Evolutionary conservation across 2,113 vertebrate genomes (phyloP).

Genomic region (Prochilodus magdalenae): DNA sequence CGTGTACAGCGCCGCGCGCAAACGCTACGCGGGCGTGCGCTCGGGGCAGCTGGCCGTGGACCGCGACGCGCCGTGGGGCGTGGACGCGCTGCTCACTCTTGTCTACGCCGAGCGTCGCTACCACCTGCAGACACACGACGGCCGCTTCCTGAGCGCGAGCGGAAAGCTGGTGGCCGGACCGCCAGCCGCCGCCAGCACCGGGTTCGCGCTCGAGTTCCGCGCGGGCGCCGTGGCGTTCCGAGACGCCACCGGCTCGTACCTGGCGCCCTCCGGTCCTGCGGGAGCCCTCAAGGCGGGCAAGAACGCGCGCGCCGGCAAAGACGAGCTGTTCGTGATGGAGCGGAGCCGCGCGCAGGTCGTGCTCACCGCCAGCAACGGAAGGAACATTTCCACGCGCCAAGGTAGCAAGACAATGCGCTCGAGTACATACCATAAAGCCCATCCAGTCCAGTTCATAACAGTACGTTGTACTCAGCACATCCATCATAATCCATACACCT

Average conservation of each 20-base stretch:
- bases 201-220: conserved; percentile 92
- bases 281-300: conserved; percentile 91
- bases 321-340: conserved; percentile 94
- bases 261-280: conserved; percentile 88
- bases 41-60: conserved; percentile 83
- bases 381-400: conserved; percentile 94
- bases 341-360: conserved; percentile 95
- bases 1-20: conserved; percentile 90
- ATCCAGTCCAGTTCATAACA: not conserved
- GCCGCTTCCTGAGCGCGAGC: conserved; percentile 85
- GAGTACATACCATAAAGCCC: not conserved
- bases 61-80: conserved; percentile 94
- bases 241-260: conserved; percentile 88
- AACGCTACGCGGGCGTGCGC: conserved; percentile 91
- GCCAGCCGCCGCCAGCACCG: conserved; percentile 77
- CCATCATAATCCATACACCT: too few relatives aligned
- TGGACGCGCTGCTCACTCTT: conserved; percentile 92
- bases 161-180: conserved; percentile 73
- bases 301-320: conserved; percentile 86
- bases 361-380: conserved; percentile 89
- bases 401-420: conserved; percentile 73
- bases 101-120: conserved; percentile 92
- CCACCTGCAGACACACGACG: conserved; percentile 90
- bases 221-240: conserved; percentile 93
- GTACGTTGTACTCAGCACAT: not conserved